Percentiles rank a stretch among this genome's conserved stretches.
Conservation (phyloP, 2,113 vertebrate species). For the Sclerurus mexicanus region DNA sequence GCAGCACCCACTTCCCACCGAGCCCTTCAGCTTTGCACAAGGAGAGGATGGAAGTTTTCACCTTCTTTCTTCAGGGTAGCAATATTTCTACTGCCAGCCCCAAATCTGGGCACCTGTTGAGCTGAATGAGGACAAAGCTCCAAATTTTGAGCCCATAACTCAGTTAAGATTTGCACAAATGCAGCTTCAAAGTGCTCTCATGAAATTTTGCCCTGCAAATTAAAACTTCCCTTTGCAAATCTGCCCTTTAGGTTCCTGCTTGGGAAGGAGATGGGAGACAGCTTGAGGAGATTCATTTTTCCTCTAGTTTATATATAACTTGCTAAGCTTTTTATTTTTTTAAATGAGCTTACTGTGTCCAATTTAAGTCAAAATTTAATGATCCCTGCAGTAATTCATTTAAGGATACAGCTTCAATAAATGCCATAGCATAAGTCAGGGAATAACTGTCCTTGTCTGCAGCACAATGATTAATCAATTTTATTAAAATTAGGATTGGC, state of each 20-base stretch:
- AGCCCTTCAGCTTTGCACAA: fast-evolving
- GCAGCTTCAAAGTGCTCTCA: not conserved
- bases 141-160: not conserved
- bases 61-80: not conserved
- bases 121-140: not conserved
- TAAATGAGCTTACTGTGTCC: constrained; percentile 55
- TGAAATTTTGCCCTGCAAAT: constrained; percentile 22
- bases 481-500: constrained; percentile 59
- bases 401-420: constrained; percentile 56
- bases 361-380: constrained; percentile 71
- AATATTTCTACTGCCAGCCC: not conserved
- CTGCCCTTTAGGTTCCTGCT: constrained; percentile 31
- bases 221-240: constrained; percentile 8
- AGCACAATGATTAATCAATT: constrained; percentile 45
- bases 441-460: constrained; percentile 50
- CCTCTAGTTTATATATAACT: constrained; percentile 58
- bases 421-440: constrained; percentile 30
- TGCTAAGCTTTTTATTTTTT: constrained; percentile 63
- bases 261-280: not conserved
- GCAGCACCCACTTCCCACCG: not conserved
- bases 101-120: not conserved
- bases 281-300: constrained; percentile 37
- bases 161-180: not conserved
- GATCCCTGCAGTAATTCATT: constrained; percentile 66
- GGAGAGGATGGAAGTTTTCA: not conserved